Base-by-base conservation (phyloP, 2,888 invertebrate genomes). In the Tholera decimalis region DNA sequence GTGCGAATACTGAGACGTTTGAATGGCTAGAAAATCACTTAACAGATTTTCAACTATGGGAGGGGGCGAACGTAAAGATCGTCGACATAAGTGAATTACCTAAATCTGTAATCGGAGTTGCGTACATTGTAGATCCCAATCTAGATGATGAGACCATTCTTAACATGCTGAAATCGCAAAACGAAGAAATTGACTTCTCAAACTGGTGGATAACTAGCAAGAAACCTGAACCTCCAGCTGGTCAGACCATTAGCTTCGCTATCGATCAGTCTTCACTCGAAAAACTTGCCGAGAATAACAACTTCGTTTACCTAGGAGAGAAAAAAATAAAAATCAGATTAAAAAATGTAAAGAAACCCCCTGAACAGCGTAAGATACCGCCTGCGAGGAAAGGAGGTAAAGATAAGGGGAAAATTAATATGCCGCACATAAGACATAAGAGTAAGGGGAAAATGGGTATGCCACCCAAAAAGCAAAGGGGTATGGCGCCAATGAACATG, bases 11-110 rank as follows among this genome's bases (percentile, higher is more conserved):
- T 15, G 37, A 54, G 8, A 37, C 74, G 18, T 3, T 63, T 33
- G 46, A 70, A 57, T 74, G 74, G 74, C 37, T 74, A 11, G 49
- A 44, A 35, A 54, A 35, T 2, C 30, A 60, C 8, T 18, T 74
- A 3, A 9, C 54, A 11, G 1, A 41, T 33, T 24, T 60, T 3
- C 56, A 69, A 22, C 33, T 64, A 20, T 74, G 75, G 75, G 70
- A 64, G n/a, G 70, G 54, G 4, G 64, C 75, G 1, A 22, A 26
- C 0, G 2, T 70, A 9, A 54, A 44, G n/a, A 20, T 64, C 13
- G 8, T 46, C 11, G 44, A 69, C 1, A 0, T n/a, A 11, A 43
- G 0, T 1, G 13, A 53, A 6, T 0, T 24, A 30, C 24, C 49
- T 26, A 69, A 49, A 58, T 1, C 18, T 22, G n/a, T 9, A 9